phyloP scores from a whole-genome alignment of 1,140 invertebrate genomes.

The Brachionus plicatilis region DNA sequence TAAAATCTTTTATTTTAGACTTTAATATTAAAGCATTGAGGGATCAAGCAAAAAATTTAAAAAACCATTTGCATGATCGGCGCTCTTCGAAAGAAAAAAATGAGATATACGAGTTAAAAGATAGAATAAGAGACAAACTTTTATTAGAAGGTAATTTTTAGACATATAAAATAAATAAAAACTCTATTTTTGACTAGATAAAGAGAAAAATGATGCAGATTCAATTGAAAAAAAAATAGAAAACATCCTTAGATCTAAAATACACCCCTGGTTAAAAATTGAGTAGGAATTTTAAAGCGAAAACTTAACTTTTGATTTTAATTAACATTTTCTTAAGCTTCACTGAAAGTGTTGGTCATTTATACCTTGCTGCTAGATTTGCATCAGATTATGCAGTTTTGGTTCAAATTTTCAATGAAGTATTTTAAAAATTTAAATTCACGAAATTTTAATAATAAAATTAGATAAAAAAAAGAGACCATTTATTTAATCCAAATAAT shows the following conservation, averaged over 20 bases:
- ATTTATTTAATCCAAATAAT: not conserved
- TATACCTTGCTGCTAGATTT: slow-evolving; percentile 18
- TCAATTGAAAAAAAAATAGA: not conserved
- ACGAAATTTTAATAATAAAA: slow-evolving; percentile 6
- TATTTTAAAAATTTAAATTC: not conserved
- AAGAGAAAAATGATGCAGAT: not conserved
- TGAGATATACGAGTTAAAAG: slow-evolving; percentile 1
- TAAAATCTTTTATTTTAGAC: not conserved
- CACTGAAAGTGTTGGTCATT: not conserved
- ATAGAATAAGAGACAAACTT: not conserved
- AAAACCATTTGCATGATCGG: not conserved
- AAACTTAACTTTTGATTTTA: not conserved
- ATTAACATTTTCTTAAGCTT: not conserved
- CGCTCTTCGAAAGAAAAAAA: not conserved
- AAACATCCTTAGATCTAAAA: slow-evolving; percentile 1
- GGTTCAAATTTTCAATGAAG: slow-evolving; percentile 13
- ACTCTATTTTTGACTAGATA: not conserved
- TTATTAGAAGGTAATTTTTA: not conserved
- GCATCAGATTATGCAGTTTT: slow-evolving; percentile 32
- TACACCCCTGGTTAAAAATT: slow-evolving; percentile 25
- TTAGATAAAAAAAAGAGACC: slow-evolving; percentile 35
- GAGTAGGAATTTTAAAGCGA: not conserved
- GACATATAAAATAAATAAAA: not conserved
- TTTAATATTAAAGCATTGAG: not conserved
- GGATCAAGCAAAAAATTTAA: not conserved